Evolutionary conservation across 2,797 vertebrate genomes (phyloP), one percentile per base, ranked within the genome.

Genomic region (Astyanax mexicanus): DNA sequence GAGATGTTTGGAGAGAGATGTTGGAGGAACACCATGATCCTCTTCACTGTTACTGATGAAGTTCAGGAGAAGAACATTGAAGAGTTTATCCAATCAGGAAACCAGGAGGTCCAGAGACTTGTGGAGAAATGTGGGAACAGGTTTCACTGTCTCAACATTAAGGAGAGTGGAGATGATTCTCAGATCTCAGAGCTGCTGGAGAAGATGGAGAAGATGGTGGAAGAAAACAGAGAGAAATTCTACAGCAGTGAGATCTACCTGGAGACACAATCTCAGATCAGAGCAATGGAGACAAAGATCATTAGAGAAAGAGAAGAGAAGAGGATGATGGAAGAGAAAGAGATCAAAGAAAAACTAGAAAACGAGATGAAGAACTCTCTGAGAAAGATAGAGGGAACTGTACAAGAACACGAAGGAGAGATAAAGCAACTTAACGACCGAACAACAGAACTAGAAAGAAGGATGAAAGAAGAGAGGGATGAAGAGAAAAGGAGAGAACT

Each of bases 1-100:
- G 62, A 81, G 32, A 69, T 76, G 19, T 79, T 81, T 70, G 66
- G 72, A 19, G 57, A 73, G 52, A 72, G 35, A 12, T 69, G 49
- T 23, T 71, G 72, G 72, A 66, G 35, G 32, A 61, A 79, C 49
- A 67, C 69, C 3, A 7, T 79, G 32, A 66, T 83, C 9, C 42
- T 81, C 5, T 78, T 81, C 25, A 75, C 72, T 10, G 49, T 66
- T 47, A n/a, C n/a, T n/a, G n/a, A n/a, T n/a, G n/a, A n/a, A n/a
- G n/a, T n/a, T n/a, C n/a, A n/a, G n/a, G 9, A 76, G 17, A 60
- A 69, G 38, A 29, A 35, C 60, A 65, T 81, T 54, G 40, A 78
- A 13, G 5, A 70, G 51, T n/a, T n/a, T n/a, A n/a, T n/a, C n/a
- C 69, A 81, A 69, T 78, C 65, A 74, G 71, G 49, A 32, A 70